A percentile compares a stretch with the other conserved stretches of the same genome.
Conservation (phyloP, 2,888 invertebrate species). For the Drosophila nigritarsus region DNA sequence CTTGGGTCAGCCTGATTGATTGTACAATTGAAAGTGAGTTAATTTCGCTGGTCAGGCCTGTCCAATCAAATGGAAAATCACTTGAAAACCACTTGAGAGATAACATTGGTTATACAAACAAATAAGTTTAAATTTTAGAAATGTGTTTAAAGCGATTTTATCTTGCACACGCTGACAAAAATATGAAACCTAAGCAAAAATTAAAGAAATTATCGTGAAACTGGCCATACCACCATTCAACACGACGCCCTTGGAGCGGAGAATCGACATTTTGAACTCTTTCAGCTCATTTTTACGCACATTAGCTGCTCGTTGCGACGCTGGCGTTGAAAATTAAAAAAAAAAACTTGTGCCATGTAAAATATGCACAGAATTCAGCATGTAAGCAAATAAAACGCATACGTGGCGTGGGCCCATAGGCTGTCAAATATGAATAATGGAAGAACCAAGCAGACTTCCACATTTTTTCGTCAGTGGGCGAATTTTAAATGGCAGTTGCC, state of each 20-base stretch:
- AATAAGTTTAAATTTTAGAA: not conserved
- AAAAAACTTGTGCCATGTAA: constrained; percentile 44
- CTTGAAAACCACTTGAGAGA: constrained; percentile 14
- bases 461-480: not conserved
- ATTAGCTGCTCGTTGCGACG: constrained; percentile 54
- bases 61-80: constrained; percentile 19
- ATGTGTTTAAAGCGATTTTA: not conserved
- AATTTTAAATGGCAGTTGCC: constrained; percentile 61
- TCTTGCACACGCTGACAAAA: not conserved
- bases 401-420: constrained; percentile 63
- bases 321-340: constrained; percentile 7
- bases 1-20: constrained; percentile 48
- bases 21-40: constrained; percentile 41
- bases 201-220: not conserved
- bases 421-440: constrained; percentile 79
- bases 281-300: constrained; percentile 50
- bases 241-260: not conserved
- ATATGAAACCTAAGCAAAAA: not conserved
- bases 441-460: constrained; percentile 29
- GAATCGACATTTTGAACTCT: constrained; percentile 24
- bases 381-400: constrained; percentile 76
- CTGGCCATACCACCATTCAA: not conserved
- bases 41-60: constrained; percentile 17
- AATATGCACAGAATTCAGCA: constrained; percentile 68
- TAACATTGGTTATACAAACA: not conserved